phyloP scores from a whole-genome alignment of 2,797 vertebrate species.

The Poeciliopsis infans region DNA sequence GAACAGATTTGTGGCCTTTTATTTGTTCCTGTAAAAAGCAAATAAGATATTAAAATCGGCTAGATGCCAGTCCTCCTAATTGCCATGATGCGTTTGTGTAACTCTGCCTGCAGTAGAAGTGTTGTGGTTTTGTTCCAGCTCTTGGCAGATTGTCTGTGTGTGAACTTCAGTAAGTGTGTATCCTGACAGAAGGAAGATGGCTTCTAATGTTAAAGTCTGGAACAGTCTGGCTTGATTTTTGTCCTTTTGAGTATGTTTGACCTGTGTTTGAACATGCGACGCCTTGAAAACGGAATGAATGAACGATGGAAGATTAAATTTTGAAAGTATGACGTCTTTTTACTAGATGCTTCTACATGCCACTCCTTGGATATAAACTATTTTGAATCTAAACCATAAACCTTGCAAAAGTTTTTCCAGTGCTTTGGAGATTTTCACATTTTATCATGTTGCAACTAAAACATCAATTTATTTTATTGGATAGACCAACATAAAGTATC shows the following conservation, averaged over 20 bases:
- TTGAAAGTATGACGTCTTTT: constrained; percentile 15
- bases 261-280: constrained; percentile 52
- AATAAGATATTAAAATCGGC: constrained; percentile 44
- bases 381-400: constrained; percentile 1
- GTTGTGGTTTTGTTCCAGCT: not conserved
- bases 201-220: not conserved
- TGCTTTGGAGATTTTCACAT: not conserved
- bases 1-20: constrained; percentile 56
- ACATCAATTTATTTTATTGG: not conserved
- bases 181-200: not conserved
- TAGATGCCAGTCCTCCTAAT: constrained; percentile 35
- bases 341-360: not conserved
- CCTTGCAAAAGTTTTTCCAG: not conserved
- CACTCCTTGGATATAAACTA: not conserved
- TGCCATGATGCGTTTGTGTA: constrained; percentile 24
- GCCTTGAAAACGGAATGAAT: constrained; percentile 41
- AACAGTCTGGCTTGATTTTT: not conserved
- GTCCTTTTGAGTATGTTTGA: not conserved
- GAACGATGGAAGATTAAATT: constrained; percentile 15
- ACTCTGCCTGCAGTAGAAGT: not conserved
- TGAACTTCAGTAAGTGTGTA: constrained; percentile 21
- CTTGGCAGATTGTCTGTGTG: constrained; percentile 30
- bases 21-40: constrained; percentile 48
- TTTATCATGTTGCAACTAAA: not conserved
- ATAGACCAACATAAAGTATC: not conserved